Evolutionary conservation across 2,888 invertebrate genomes (phyloP).

Genomic region (Pseudococcus viburni): DNA sequence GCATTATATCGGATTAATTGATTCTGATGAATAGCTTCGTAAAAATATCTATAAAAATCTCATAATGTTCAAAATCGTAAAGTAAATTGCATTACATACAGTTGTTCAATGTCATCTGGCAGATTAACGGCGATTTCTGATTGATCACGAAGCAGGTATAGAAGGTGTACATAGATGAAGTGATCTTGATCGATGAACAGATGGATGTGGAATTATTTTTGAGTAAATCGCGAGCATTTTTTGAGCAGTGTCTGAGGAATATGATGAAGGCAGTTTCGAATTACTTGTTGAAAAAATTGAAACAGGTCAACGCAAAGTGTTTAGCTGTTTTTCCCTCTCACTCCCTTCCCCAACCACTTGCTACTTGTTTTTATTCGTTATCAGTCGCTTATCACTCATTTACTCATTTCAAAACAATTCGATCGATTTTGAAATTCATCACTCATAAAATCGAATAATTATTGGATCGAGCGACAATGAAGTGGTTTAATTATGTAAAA

Average conservation of each 20-base stretch:
- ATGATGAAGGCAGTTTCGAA: no score
- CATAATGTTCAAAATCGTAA: slow-evolving; percentile 10
- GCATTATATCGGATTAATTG: neutral
- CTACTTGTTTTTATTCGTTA: no score
- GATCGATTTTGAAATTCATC: neutral
- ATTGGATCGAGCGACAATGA: neutral
- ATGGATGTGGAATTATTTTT: no score
- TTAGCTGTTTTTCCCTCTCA: no score
- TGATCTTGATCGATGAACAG: no score
- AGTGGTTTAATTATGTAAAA: neutral
- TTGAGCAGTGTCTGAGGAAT: no score
- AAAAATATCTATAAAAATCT: neutral
- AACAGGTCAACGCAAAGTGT: no score
- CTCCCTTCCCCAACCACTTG: no score
- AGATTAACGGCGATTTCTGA: neutral
- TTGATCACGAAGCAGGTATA: neutral
- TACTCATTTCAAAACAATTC: neutral
- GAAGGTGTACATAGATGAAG: no score
- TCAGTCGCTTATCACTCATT: neutral
- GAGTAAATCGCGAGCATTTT: no score
- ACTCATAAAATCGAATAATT: neutral
- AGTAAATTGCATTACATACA: neutral
- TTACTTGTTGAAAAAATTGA: no score
- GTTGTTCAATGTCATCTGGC: neutral
- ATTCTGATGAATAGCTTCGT: neutral